phyloP scores from a whole-genome alignment of 2,113 vertebrate genomes.

The Connochaetes taurinus region DNA sequence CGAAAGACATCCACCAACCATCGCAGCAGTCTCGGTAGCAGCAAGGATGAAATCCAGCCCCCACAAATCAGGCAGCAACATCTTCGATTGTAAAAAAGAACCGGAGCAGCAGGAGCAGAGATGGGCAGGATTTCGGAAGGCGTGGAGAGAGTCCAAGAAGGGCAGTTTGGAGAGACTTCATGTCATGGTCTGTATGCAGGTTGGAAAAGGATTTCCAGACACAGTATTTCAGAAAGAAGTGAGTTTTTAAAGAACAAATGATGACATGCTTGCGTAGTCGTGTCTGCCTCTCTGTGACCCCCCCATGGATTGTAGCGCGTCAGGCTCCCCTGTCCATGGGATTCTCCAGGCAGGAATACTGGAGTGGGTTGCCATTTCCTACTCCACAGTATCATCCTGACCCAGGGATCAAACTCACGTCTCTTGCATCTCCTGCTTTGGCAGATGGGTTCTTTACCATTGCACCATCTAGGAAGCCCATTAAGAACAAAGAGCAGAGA shows the following conservation, averaged over 20 bases:
- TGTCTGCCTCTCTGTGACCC: background rate
- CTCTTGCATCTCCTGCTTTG: background rate
- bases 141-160: background rate
- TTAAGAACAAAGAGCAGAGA: background rate
- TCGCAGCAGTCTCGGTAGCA: background rate
- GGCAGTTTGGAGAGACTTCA: background rate
- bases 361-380: background rate
- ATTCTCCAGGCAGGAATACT: background rate
- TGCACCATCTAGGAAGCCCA: background rate
- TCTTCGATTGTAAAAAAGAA: background rate
- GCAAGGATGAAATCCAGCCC: background rate
- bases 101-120: background rate
- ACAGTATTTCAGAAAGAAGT: background rate
- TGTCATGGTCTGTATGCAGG: background rate
- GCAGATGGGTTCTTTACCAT: background rate
- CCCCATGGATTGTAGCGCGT: rapidly evolving
- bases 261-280: background rate
- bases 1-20: background rate
- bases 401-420: background rate
- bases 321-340: background rate
- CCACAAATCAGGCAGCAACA: background rate
- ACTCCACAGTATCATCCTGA: background rate
- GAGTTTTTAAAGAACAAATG: background rate
- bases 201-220: background rate
- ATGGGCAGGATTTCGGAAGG: too few species aligned